Evolutionary conservation across 2,113 vertebrate genomes (phyloP).

Genomic region (Phalacrocorax pelagicus): DNA sequence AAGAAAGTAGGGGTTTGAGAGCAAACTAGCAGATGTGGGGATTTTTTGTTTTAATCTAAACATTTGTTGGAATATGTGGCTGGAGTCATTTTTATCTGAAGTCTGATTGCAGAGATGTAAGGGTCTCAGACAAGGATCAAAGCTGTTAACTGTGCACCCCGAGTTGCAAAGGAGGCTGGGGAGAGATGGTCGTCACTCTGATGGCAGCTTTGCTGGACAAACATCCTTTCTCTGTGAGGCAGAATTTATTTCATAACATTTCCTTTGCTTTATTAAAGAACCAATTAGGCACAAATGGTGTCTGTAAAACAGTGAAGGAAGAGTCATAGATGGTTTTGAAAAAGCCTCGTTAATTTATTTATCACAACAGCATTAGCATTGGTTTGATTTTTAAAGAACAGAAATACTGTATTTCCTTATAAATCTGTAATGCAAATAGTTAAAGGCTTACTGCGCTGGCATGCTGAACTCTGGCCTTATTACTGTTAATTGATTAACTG

Average conservation of each 20-base stretch:
- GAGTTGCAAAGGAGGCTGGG: not conserved
- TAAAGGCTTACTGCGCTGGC: not conserved
- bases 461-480: not conserved
- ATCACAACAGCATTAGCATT: not conserved
- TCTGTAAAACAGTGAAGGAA: not conserved
- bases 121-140: constrained; percentile 4
- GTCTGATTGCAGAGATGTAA: not conserved
- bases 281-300: not conserved
- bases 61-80: not conserved
- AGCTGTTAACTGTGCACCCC: not conserved
- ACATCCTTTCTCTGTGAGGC: not conserved
- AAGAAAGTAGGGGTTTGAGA: not conserved
- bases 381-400: not conserved
- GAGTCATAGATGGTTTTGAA: not conserved
- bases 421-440: not conserved
- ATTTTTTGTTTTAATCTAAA: constrained; percentile 12
- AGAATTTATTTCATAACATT: not conserved
- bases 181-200: not conserved
- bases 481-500: not conserved
- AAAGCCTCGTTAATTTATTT: not conserved
- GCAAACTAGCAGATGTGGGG: not conserved
- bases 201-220: not conserved
- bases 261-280: not conserved
- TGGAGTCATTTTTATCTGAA: not conserved
- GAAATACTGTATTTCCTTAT: not conserved